A percentile compares a stretch with the other conserved stretches of the same genome.
These are phyloP conservation scores for Candoia aspera DNA, from an alignment of 2,113 vertebrate genomes.

Conservation along the genomic window DNA sequence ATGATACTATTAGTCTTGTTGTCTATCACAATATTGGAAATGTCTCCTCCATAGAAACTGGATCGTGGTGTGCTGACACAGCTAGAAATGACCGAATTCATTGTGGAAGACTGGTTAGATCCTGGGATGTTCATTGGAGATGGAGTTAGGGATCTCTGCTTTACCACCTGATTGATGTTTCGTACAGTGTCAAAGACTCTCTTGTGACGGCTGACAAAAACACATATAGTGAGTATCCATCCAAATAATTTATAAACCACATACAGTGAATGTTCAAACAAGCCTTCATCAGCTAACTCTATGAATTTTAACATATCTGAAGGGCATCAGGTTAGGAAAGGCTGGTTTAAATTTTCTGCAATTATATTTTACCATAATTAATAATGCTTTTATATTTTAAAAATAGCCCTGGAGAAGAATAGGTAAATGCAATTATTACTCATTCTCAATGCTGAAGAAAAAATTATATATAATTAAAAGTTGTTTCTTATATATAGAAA, in stretches of 20 bases:
- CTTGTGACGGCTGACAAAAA: constrained; percentile 86
- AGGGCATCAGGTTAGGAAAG: constrained; percentile 2
- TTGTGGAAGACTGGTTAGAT: constrained; percentile 93
- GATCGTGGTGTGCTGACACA: constrained; percentile 90
- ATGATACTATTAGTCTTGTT: constrained; percentile 91
- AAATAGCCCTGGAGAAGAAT: neutral
- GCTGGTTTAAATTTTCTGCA: constrained; percentile 17
- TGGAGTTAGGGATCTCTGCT: constrained; percentile 86
- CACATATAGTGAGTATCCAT: constrained; percentile 23
- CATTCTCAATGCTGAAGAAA: neutral
- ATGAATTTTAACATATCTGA: neutral
- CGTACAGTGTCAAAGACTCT: constrained; percentile 94
- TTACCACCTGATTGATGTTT: constrained; percentile 91
- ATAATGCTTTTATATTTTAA: neutral
- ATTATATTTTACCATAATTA: neutral
- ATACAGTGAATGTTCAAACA: neutral
- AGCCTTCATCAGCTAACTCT: neutral
- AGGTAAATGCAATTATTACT: neutral
- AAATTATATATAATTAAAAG: neutral
- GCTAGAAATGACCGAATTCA: constrained; percentile 91
- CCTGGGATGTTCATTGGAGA: constrained; percentile 98
- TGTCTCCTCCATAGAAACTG: constrained; percentile 88
- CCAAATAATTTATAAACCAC: constrained; percentile 1
- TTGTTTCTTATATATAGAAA: neutral
- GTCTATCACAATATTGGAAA: constrained; percentile 83